Conservation (phyloP, 2,113 vertebrate genomes). For the Promerops cafer region DNA sequence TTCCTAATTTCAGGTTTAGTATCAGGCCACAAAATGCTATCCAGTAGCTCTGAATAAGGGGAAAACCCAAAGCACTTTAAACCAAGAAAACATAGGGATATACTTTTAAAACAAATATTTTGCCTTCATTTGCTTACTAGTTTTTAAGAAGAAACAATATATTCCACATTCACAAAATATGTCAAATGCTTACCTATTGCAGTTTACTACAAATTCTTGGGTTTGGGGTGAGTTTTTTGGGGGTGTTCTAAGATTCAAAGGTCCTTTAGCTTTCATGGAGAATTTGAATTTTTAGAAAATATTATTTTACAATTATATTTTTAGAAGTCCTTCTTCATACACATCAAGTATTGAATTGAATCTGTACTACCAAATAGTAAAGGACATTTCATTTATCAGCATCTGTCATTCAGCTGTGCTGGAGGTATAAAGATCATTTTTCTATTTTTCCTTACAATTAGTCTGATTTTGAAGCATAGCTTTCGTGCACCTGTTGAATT, state of each 20-base stretch:
- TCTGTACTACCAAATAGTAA: background rate
- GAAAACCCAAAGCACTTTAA: background rate
- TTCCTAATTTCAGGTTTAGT: conserved; percentile 51
- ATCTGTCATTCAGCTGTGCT: background rate
- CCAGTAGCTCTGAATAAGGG: background rate
- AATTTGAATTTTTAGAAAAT: background rate
- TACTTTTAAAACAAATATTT: background rate
- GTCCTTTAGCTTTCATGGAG: background rate
- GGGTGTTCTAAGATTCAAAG: background rate
- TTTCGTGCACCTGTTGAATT: background rate
- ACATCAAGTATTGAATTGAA: background rate
- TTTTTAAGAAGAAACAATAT: background rate
- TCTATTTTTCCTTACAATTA: background rate
- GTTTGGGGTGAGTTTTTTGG: background rate
- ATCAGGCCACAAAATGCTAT: conserved; percentile 30
- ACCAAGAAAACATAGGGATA: background rate
- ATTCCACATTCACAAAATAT: background rate
- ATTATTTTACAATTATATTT: background rate
- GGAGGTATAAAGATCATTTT: background rate
- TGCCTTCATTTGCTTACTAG: background rate
- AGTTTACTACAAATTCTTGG: background rate
- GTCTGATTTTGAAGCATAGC: background rate
- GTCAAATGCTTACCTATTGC: background rate
- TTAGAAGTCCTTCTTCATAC: background rate
- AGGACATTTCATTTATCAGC: background rate